Evolutionary conservation across 2,113 vertebrate genomes (phyloP).

Genomic region (Gavialis gangeticus): DNA sequence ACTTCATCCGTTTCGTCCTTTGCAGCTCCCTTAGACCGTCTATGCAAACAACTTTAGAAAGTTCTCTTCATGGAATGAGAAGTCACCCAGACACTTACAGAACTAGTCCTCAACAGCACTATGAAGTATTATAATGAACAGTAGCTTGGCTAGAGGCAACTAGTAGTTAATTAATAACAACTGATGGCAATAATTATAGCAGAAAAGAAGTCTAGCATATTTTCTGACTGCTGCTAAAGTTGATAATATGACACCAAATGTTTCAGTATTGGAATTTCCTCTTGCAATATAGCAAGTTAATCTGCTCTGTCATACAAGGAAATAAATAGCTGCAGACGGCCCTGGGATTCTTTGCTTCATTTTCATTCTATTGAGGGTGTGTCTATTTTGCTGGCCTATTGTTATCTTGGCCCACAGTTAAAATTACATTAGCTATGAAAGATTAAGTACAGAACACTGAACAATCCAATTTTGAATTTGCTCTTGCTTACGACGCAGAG

Average conservation of each 20-base stretch:
- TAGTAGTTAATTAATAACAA: conserved; percentile 9
- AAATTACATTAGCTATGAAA: not conserved
- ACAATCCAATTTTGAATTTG: not conserved
- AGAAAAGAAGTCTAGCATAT: not conserved
- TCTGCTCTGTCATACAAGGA: not conserved
- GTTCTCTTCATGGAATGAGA: not conserved
- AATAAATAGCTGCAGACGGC: not conserved
- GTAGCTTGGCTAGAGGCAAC: not conserved
- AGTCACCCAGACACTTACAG: not conserved
- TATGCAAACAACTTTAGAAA: conserved; percentile 3
- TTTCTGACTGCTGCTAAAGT: conserved; percentile 7
- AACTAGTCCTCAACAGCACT: not conserved
- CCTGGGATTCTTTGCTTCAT: not conserved
- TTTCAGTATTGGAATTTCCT: not conserved
- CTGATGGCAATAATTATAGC: not conserved
- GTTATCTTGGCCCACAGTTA: not conserved
- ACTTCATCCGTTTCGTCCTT: not conserved
- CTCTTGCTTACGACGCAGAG: not conserved
- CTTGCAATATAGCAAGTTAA: not conserved
- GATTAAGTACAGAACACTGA: not conserved
- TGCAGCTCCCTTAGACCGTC: not conserved
- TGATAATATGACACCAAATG: not conserved
- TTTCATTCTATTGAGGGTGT: not conserved
- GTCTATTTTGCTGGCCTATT: not conserved
- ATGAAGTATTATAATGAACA: not conserved